A percentile compares a stretch with the other conserved stretches of the same genome.
Conservation (phyloP, 2,888 invertebrate species). For the Plusia festucae region DNA sequence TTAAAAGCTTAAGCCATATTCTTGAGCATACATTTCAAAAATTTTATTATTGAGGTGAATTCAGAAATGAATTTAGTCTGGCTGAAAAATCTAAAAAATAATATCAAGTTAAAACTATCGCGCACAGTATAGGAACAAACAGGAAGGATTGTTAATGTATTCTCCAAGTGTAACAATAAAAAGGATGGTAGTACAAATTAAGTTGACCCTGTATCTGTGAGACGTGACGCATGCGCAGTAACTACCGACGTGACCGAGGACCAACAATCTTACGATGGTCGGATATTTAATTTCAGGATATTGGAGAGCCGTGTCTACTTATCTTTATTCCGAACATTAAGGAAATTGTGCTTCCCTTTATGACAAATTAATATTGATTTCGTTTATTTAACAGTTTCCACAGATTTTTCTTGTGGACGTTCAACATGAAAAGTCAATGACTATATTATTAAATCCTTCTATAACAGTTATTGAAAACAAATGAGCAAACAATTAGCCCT, state of each 20-base stretch:
- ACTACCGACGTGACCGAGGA: background rate
- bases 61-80: too few species aligned
- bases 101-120: too few species aligned
- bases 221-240: background rate
- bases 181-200: background rate
- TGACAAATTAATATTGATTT: background rate
- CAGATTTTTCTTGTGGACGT: too few species aligned
- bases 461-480: background rate
- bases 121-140: too few species aligned
- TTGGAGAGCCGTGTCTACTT: background rate
- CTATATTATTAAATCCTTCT: background rate
- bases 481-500: conserved; percentile 2
- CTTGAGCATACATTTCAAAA: too few species aligned
- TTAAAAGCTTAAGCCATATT: too few species aligned
- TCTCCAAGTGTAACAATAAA: conserved; percentile 1
- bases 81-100: too few species aligned
- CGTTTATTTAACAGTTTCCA: too few species aligned
- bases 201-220: background rate
- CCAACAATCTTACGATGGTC: background rate
- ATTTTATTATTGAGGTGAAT: too few species aligned
- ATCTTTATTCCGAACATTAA: background rate
- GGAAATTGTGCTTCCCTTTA: background rate
- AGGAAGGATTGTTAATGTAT: too few species aligned
- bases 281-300: background rate
- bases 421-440: too few species aligned